Evolutionary conservation across 2,888 invertebrate genomes (phyloP).

Genomic region (Neoitamus cyanurus): DNA sequence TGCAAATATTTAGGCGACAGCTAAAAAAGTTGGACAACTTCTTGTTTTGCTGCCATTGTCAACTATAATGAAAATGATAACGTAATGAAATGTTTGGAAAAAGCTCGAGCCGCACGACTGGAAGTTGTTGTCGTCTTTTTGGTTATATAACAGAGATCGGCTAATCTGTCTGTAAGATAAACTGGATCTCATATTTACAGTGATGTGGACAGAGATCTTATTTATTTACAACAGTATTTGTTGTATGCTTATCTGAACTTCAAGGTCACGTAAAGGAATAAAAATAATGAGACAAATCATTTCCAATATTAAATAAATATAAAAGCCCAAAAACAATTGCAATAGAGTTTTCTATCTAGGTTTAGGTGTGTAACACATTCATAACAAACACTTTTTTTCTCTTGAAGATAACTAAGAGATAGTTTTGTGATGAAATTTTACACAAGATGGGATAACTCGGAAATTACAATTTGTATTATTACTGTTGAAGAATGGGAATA

Average conservation of each 20-base stretch:
- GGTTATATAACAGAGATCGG: neutral
- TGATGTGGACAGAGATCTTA: neutral
- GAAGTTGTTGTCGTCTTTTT: neutral
- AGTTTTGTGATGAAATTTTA: no score
- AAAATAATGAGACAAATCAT: neutral
- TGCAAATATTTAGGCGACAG: neutral
- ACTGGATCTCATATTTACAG: neutral
- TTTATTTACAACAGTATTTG: neutral
- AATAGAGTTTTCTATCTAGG: no score
- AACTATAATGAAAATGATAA: neutral
- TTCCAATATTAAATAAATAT: no score
- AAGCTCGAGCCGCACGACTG: neutral
- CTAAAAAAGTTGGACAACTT: neutral
- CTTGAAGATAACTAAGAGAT: no score
- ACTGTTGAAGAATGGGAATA: no score
- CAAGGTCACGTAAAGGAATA: neutral
- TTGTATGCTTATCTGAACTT: no score
- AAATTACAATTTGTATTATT: no score
- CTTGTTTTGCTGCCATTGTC: neutral
- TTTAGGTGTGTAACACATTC: no score
- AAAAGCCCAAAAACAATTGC: no score
- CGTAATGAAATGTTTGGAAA: neutral
- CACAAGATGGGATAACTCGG: no score
- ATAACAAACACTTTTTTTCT: no score
- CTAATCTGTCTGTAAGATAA: neutral